Evolutionary conservation across 2,113 vertebrate genomes (phyloP).

Genomic region (Heteronetta atricapilla): DNA sequence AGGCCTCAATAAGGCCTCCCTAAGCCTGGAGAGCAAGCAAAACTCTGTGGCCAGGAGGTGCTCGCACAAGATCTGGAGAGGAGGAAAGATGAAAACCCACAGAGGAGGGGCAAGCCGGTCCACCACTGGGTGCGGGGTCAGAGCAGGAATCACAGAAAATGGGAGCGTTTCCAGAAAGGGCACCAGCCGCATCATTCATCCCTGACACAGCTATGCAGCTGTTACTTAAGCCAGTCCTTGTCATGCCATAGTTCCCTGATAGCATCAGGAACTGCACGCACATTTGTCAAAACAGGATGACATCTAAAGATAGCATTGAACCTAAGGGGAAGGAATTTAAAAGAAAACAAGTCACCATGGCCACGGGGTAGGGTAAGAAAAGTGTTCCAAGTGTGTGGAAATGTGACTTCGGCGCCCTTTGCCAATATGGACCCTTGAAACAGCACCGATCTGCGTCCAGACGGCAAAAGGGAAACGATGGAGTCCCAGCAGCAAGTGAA

Average conservation of each 20-base stretch:
- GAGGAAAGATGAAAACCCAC: neutral
- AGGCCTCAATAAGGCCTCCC: neutral
- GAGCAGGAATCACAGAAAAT: neutral
- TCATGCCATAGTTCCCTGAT: slow-evolving; percentile 34
- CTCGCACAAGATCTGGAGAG: neutral
- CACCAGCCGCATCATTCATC: neutral
- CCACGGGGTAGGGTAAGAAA: slow-evolving; percentile 31
- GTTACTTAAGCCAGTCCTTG: slow-evolving; percentile 45
- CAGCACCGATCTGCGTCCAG: neutral
- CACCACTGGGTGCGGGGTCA: rapidly evolving
- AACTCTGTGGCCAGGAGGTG: neutral
- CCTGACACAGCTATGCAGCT: slow-evolving; percentile 25
- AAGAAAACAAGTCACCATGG: slow-evolving; percentile 64
- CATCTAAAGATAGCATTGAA: slow-evolving; percentile 67
- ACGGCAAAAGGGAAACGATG: neutral
- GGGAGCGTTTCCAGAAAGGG: slow-evolving; percentile 30
- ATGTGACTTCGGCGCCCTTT: slow-evolving; percentile 15
- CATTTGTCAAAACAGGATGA: slow-evolving; percentile 67
- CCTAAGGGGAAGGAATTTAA: slow-evolving; percentile 60
- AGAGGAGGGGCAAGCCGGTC: neutral
- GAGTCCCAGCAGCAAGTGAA: neutral
- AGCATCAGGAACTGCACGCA: slow-evolving; percentile 31
- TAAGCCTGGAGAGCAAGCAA: neutral
- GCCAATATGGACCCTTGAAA: neutral
- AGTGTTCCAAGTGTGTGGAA: slow-evolving; percentile 2